Evolutionary conservation across 2,797 vertebrate species (phyloP).

Genomic region (Argentina silus): DNA sequence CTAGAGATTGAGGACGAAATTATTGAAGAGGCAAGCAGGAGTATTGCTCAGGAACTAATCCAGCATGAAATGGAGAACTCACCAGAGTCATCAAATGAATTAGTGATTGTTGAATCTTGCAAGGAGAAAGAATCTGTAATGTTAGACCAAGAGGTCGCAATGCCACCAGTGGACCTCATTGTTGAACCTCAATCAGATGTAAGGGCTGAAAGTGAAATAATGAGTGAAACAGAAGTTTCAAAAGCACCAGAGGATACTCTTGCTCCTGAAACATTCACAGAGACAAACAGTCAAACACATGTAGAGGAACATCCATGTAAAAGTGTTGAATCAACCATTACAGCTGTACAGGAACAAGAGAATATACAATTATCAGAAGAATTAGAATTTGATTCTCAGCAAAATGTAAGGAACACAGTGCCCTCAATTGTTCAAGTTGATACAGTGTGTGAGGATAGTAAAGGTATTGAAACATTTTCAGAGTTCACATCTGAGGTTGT

Average conservation of each 20-base stretch:
- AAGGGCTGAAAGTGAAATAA: constrained; percentile 18
- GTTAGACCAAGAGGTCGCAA: constrained; percentile 16
- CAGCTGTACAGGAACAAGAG: constrained; percentile 25
- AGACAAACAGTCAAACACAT: constrained; percentile 19
- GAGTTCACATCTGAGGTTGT: constrained; percentile 1
- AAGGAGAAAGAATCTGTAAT: no score
- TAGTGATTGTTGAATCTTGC: no score
- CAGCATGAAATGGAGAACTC: constrained; percentile 61
- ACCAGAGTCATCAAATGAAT: constrained; percentile 23
- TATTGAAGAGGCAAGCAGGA: constrained; percentile 10
- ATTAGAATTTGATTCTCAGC: constrained; percentile 15
- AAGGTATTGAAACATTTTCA: background rate
- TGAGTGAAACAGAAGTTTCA: constrained; percentile 31
- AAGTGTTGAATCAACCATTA: constrained; percentile 4
- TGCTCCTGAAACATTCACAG: background rate
- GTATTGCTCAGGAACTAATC: constrained; percentile 60
- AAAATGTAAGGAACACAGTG: background rate
- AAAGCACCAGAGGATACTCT: constrained; percentile 34
- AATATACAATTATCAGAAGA: constrained; percentile 1
- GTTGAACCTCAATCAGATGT: constrained; percentile 17
- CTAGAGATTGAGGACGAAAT: constrained; percentile 38
- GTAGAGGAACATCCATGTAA: constrained; percentile 11
- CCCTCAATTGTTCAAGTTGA: constrained; percentile 2
- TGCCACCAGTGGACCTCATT: constrained; percentile 16
- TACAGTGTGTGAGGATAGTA: constrained; percentile 15